Evolutionary conservation across 2,113 vertebrate genomes (phyloP), one percentile per base, ranked within the genome.

Genomic region (Spea bombifrons): DNA sequence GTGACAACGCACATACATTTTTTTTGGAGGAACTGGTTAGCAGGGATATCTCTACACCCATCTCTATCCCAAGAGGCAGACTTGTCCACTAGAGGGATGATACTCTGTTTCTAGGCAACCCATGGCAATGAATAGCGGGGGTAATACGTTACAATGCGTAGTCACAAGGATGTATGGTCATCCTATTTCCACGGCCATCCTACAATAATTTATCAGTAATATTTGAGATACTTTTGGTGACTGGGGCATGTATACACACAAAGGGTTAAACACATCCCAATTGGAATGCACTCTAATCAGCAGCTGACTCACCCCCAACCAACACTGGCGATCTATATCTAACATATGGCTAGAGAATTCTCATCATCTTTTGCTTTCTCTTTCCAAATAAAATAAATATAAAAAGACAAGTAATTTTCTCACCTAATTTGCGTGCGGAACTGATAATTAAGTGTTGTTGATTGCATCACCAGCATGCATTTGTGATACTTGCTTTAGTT

Each of bases 371-470:
- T 84, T 84, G 84, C 71, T 73, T 89, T 88, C 81, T 86, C 91
- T 78, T 90, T 89, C 88, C 87, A 91, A 90, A 90, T 88, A 91
- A 92, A 90, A 91, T 88, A 90, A 90, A 92, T 91, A 90, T 88
- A 92, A 92, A 91, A 92, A 91, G 89, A 89, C 89, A 91, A 91
- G 90, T 88, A 89, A 91, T 91, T 92, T 93, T 93, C 90, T 92
- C 92, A 93, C 91, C 90, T 92, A 91, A 91, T 93, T 93, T 93
- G 89, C 89, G 88, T 89, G 87, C 87, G 89, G 90, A 93, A 88
- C 92, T 91, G 92, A 92, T 92, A 93, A 93, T 93, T 90, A 93
- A 93, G 91, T 92, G 91, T 88, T 90, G 90, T 86, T 89, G 86
- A 77, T 82, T 92, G 87, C 86, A 89, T 89, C 88, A 89, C 84